Base-by-base conservation (phyloP, 2,888 invertebrate genomes). In the Clistopyga incitator region DNA sequence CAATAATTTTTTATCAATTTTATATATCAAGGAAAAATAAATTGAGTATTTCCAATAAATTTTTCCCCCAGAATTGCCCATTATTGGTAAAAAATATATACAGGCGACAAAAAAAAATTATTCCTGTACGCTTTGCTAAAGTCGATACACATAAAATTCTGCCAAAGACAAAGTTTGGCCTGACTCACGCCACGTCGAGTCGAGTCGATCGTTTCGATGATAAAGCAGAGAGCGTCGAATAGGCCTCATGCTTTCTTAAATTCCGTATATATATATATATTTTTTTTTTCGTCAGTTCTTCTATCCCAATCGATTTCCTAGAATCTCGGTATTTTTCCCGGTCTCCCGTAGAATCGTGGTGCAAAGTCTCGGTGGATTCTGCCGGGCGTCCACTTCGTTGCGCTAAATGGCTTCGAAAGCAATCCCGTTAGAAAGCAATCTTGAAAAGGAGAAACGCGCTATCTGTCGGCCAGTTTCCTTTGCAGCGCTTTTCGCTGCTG, bases 351-450 rank as follows among this genome's bases (percentile, higher is more conserved):
- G 76, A 59, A 56, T 56, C 56, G 25, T 56, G 54, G 42, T 61
- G 15, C 34, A 47, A 23, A 47, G 50, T 64, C 42, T 47, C 52
- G 23, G 59, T 47, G 67, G 15, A 67, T 65, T 64, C 61, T 54
- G 54, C 20, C 70, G 25, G 34, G 38, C 45, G 70, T 82, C 54
- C 72, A 71, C 59, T 80, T 77, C 77, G 61, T 80, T 77, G 76
- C 68, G 67, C 72, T 68, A 80, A 83, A 83, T 80, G 79, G 72
- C 79, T 67, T 54, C 77, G 80, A 77, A 79, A 68, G 83, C 83
- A 79, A 80, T 80, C 80, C 72, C 76, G 80, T 80, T 77, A 74
- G 72, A 64, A 74, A 77, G 83, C 83, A 83, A 83, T 83, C 83
- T 68, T 74, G 83, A 79, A 83, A 80, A 71, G 76, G 64, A 68